Conservation (phyloP, 2,888 invertebrate species). For the Calameuta pallipes region DNA sequence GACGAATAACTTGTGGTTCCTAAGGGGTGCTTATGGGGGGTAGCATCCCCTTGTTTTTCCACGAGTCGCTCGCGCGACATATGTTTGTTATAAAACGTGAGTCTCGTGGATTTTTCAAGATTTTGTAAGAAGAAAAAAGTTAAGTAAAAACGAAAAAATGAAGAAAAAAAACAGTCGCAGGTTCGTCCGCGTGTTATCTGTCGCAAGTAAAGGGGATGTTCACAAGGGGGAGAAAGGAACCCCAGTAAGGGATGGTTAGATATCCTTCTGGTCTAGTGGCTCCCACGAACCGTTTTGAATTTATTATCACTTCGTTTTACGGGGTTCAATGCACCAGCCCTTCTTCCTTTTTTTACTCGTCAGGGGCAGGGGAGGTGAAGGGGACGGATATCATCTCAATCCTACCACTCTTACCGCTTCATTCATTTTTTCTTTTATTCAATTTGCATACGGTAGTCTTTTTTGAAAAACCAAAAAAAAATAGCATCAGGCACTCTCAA, state of each 20-base stretch:
- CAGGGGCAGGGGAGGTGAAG: not conserved
- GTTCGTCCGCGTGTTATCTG: not conserved
- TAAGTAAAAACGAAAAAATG: not conserved
- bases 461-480: not conserved
- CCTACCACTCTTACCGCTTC: not conserved
- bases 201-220: not conserved
- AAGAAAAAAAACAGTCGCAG: not conserved
- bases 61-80: slow-evolving; percentile 15
- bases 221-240: not conserved
- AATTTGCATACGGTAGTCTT: not conserved
- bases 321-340: slow-evolving; percentile 45
- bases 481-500: not conserved
- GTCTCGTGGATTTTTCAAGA: slow-evolving; percentile 53
- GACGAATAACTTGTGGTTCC: not conserved
- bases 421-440: not conserved
- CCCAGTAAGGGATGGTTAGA: not conserved
- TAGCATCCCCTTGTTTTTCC: not conserved
- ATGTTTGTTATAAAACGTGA: slow-evolving; percentile 44
- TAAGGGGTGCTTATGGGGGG: not conserved
- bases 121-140: slow-evolving; percentile 25
- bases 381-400: not conserved
- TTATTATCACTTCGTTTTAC: slow-evolving; percentile 6
- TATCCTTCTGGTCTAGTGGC: slow-evolving; percentile 1
- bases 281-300: slow-evolving; percentile 5
- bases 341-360: not conserved